Evolutionary conservation across 2,113 vertebrate species (phyloP), one percentile per base, ranked within the genome.

Genomic region (Mus spicilegus): DNA sequence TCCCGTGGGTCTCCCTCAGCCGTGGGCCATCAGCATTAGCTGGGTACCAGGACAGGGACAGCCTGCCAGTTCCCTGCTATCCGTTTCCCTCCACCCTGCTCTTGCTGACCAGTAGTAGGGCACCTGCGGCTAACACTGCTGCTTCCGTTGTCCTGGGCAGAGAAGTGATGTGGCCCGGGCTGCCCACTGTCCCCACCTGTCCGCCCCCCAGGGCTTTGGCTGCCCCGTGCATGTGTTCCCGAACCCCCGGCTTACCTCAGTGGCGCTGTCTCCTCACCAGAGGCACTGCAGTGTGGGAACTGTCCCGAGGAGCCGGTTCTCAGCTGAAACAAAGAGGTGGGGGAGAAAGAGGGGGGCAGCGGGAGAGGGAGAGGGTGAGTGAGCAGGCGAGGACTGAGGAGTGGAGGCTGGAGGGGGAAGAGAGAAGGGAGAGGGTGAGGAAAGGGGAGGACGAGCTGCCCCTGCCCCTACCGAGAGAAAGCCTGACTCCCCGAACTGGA

Each of bases 251-350:
- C 97, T 89, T 73, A 97, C 98, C 98, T 97, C 97, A 75, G 90
- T 75, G 96, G 94, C 88, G 95, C 97, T 96, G 91, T 97, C 80
- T 91, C 94, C 97, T 98, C 96, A 96, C 97, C 98, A 97, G 96
- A 97, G 98, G 91, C 94, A 75, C 86, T 93, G 96, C 94, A 88
- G 97, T 96, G 96, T 96, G 95, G 85, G 97, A 98, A 98, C 97
- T 98, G 98, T 98, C 98, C 97, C 95, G 96, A 97, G 95, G 94
- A 98, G 97, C 95, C 89, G 93, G 96, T 97, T 97, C 97, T 97
- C 97, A 51, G 96, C 97, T 98, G 97, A 98, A 98, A 98, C 98
- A 98, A 98, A 98, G 98, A 98, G 97, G 97, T 97, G 96, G 97
- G 97, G 97, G 96, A 95, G 93, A 84, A 30, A 95, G 87, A 77